phyloP scores from a whole-genome alignment of 2,888 invertebrate genomes.

The Philaethria dido region DNA sequence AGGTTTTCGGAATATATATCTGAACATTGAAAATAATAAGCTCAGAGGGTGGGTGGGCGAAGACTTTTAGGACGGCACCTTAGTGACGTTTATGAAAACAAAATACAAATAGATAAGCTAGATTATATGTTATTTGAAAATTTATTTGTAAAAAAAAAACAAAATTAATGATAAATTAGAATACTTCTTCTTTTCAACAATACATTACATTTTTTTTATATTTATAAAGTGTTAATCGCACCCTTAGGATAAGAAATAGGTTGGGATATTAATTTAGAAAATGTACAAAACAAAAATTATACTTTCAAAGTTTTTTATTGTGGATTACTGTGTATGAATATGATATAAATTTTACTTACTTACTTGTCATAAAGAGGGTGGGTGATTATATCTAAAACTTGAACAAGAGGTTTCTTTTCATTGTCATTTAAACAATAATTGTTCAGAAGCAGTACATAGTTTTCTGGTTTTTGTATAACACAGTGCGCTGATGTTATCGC shows the following conservation, averaged over 20 bases:
- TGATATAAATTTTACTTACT: no score
- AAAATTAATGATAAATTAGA: background rate
- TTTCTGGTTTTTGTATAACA: constrained; percentile 48
- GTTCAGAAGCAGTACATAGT: constrained; percentile 61
- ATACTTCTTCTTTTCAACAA: background rate
- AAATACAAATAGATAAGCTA: constrained; percentile 8
- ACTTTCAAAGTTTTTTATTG: no score
- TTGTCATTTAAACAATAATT: constrained; percentile 58
- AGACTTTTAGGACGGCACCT: background rate
- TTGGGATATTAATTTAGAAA: no score
- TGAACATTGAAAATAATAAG: constrained; percentile 20
- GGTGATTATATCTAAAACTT: constrained; percentile 58
- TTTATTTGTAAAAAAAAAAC: background rate
- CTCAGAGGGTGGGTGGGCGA: constrained; percentile 11
- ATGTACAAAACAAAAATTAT: no score
- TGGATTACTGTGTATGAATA: no score
- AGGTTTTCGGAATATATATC: constrained; percentile 13
- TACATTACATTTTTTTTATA: no score
- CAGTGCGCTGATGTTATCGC: constrained; percentile 78
- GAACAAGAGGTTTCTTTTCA: constrained; percentile 48
- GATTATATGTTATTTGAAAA: background rate
- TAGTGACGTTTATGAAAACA: background rate
- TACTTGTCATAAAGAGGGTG: constrained; percentile 67
- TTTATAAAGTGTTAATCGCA: no score
- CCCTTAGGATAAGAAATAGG: no score